Conservation (phyloP, 2,113 vertebrate genomes). For the Anseranas semipalmata region DNA sequence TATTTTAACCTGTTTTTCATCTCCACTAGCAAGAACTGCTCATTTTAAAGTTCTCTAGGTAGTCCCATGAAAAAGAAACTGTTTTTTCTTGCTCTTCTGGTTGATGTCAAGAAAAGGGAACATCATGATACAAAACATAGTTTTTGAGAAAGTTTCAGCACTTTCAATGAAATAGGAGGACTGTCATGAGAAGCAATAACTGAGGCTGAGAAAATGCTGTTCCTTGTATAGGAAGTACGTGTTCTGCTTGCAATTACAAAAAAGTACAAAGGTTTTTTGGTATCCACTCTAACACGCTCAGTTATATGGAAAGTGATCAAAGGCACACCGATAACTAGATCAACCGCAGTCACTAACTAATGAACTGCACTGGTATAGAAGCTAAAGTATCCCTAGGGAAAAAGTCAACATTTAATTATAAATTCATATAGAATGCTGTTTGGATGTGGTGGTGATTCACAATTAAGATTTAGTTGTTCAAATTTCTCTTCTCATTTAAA, state of each 20-base stretch:
- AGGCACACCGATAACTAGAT: slow-evolving; percentile 20
- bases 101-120: neutral
- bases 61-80: neutral
- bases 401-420: slow-evolving; percentile 37
- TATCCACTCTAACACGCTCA: neutral
- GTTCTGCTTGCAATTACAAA: neutral
- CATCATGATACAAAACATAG: neutral
- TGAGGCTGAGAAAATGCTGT: neutral
- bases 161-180: neutral
- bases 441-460: neutral
- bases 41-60: neutral
- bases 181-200: neutral
- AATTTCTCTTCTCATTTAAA: slow-evolving; percentile 18
- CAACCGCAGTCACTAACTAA: slow-evolving; percentile 13
- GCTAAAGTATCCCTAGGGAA: slow-evolving; percentile 5
- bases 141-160: neutral
- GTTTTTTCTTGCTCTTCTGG: neutral
- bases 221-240: neutral
- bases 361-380: slow-evolving; percentile 3
- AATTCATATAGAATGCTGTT: neutral
- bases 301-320: slow-evolving; percentile 31
- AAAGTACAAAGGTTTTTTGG: neutral
- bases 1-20: neutral
- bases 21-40: neutral
- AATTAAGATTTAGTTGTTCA: neutral